Conservation (phyloP, 2,113 vertebrate genomes). For the Apistogramma diplotaenia region DNA sequence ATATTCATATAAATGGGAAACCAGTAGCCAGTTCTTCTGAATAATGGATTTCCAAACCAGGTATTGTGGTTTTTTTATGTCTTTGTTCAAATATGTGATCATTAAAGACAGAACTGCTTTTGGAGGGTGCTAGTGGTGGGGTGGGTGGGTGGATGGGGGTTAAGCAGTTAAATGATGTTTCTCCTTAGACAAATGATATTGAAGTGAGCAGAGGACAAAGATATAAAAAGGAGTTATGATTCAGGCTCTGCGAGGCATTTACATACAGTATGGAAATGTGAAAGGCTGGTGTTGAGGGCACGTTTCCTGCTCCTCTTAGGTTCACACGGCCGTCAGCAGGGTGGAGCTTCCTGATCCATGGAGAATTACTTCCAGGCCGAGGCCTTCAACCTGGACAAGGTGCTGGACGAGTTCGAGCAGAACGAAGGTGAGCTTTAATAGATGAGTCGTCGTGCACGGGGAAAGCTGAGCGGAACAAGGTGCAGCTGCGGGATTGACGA, state of each 20-base stretch:
- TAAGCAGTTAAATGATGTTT: background rate
- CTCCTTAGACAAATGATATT: background rate
- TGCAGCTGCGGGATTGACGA: background rate
- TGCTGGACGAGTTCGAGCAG: constrained; percentile 99
- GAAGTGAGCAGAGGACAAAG: background rate
- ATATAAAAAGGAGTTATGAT: background rate
- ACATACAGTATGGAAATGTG: background rate
- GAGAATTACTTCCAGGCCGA: constrained; percentile 99
- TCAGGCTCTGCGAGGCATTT: background rate
- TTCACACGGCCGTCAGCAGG: constrained; percentile 80
- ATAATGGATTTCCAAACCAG: background rate
- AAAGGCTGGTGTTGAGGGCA: background rate
- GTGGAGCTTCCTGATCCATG: constrained; percentile 92
- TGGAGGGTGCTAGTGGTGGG: too few species aligned
- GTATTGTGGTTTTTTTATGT: background rate
- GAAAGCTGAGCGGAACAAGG: background rate
- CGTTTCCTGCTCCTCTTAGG: constrained; percentile 65
- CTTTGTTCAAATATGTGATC: background rate
- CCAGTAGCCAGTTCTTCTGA: background rate
- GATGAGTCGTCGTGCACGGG: background rate
- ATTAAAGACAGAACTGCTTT: background rate
- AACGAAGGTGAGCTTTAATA: constrained; percentile 86
- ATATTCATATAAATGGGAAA: background rate
- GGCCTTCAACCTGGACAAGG: constrained; percentile 99
- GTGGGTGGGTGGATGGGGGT: too few species aligned